Evolutionary conservation across 2,888 invertebrate genomes (phyloP), one percentile per base, ranked within the genome.

Genomic region (Agonopterix alstromeriana): DNA sequence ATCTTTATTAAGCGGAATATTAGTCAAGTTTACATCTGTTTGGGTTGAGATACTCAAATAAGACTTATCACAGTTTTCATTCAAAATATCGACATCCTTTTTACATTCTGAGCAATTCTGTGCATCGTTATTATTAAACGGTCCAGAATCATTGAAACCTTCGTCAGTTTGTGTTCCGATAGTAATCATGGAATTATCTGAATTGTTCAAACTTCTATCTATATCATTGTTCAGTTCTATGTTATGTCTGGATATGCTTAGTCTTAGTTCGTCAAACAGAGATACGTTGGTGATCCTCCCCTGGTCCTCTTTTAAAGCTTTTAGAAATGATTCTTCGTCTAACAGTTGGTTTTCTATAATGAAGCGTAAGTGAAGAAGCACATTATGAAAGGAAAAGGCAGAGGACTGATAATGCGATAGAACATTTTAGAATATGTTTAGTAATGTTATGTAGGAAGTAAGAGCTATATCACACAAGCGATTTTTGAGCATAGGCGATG

Each of bases 231-330:
- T 70, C 0, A 56, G 36, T 2, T 66, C 72, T 3, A 62, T 48
- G 38, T 69, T 73, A 41, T 59, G 60, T 44, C 69, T 65, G n/a
- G 82, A 75, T 48, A 69, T 57, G 60, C 86, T 87, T 41, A 77
- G 71, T 14, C 85, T 65, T 53, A 88, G 82, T 63, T 88, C 87
- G 60, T 88, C 86, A 53, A 79, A 87, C 0, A 88, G 59, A 0
- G 87, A 86, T 54, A 87, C 59, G 60, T 86, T 85, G 0, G 86
- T 84, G 2, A 63, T 50, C 2, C 86, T 72, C 0, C 85, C 86
- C 3, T 77, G 77, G 48, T 83, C 82, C 47, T 82, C 85, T 53
- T 67, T 73, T 7, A 86, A 59, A 5, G 73, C 75, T 49, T 70
- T 80, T 42, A 73, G 36, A 55, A 87, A 86, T 0, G 84, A 78